Evolutionary conservation across 1,140 invertebrate species (phyloP).

Genomic region (Drosophila cardini): DNA sequence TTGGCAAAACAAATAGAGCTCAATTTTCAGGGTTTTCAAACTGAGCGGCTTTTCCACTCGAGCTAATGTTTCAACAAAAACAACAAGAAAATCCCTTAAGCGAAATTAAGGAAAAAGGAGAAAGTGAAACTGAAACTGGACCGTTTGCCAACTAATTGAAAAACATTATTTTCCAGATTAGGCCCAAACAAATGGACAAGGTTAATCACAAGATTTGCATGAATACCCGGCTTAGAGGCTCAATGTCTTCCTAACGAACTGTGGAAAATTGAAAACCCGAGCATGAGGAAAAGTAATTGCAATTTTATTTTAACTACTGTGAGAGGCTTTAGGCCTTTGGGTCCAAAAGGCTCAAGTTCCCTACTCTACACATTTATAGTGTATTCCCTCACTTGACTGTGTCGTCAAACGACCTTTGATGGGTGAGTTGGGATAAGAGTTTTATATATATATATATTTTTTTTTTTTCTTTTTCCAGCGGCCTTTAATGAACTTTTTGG

Average conservation of each 20-base stretch:
- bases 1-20: conserved; percentile 7
- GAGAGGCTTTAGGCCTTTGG: conserved; percentile 49
- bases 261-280: conserved; percentile 63
- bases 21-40: conserved; percentile 11
- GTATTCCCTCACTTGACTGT: conserved; percentile 44
- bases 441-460: too few relatives aligned
- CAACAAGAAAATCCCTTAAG: conserved; percentile 9
- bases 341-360: conserved; percentile 19
- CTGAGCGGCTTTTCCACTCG: conserved; percentile 41
- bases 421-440: conserved; percentile 55
- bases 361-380: background rate
- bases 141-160: conserved; percentile 72
- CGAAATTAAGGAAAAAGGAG: background rate
- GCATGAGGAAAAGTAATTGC: conserved; percentile 60
- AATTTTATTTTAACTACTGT: conserved; percentile 68
- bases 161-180: conserved; percentile 78
- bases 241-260: conserved; percentile 64
- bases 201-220: conserved; percentile 75
- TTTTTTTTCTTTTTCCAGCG: conserved; percentile 2
- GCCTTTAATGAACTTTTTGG: conserved; percentile 75
- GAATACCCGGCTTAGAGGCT: conserved; percentile 26
- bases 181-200: conserved; percentile 76
- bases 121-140: conserved; percentile 74
- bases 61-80: conserved; percentile 10
- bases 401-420: conserved; percentile 73